Percentiles rank a stretch among this genome's conserved stretches.
Conservation (phyloP, 2,797 vertebrate species). For the Squalus acanthias region DNA sequence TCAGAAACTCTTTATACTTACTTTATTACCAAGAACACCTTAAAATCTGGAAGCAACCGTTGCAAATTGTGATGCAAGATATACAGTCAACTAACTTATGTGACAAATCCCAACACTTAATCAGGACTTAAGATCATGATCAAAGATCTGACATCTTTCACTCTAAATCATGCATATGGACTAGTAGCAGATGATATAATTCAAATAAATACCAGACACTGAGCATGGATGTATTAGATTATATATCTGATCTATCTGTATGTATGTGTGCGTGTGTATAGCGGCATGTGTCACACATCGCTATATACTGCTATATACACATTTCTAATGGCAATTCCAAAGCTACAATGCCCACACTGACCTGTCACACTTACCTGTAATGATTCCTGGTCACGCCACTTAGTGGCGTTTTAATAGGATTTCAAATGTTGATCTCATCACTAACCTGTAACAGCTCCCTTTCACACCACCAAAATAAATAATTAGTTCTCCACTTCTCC, state of each 20-base stretch:
- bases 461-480: constrained; percentile 1
- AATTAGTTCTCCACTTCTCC: not conserved
- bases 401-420: not conserved
- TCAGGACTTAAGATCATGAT: not conserved
- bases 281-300: not conserved
- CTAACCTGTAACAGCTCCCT: not conserved
- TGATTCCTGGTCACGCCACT: not conserved
- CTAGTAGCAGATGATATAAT: not conserved
- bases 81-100: not conserved
- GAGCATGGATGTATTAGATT: not conserved
- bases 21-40: not conserved
- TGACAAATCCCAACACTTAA: not conserved
- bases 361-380: not conserved
- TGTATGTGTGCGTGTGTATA: not conserved
- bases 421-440: not conserved
- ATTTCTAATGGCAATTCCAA: not conserved
- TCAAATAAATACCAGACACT: not conserved
- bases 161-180: not conserved
- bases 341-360: not conserved
- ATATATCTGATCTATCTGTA: not conserved
- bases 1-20: not conserved
- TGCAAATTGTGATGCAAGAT: not conserved
- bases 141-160: not conserved
- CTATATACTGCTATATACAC: not conserved
- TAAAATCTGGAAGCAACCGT: not conserved